Evolutionary conservation across 2,113 vertebrate genomes (phyloP), one percentile per base, ranked within the genome.

Genomic region (Paedocypris sp.): DNA sequence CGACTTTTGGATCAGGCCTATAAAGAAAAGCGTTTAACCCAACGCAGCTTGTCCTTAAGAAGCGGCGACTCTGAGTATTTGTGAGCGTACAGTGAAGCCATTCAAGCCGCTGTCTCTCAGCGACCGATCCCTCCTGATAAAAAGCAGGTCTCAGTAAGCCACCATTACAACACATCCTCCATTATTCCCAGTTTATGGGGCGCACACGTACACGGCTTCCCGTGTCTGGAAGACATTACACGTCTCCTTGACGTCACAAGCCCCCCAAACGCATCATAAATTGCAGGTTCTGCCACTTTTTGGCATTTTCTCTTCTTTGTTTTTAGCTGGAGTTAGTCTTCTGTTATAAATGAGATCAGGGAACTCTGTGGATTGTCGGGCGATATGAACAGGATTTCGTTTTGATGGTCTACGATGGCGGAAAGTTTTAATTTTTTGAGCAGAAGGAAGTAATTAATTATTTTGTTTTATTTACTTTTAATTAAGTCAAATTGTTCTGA

Each of bases 121-220:
- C 50, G 49, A 52, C 52, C 18, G 54, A 7, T 39, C 15, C 54
- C 54, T 60, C 49, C 48, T 60, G 64, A 71, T 67, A 54, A 71
- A 57, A 15, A 15, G 11, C 39, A 36, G 64, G 29, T 28, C 32
- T 38, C 35, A 26, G 18, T 20, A 38, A 29, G 46, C 11, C 35
- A 49, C 15, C 39, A 42, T 33, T 35, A 49, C 10, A 35, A 53
- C 13, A 56, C 29, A 38, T 39, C 23, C 31, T 22, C 11, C 5
- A 19, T 48, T 39, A 22, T n/a, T 49, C 10, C 39, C 11, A 19
- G 36, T 39, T 45, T 28, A 23, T 33, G 26, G 13, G 18, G 6
- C 6, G 11, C 31, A 33, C 16, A 13, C 36, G 62, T 41, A 26
- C 12, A 28, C 19, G 25, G 4, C 26, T 35, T 64, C 32, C 25